Evolutionary conservation across 1,140 invertebrate species (phyloP).

Genomic region (Platorchestia sp.): DNA sequence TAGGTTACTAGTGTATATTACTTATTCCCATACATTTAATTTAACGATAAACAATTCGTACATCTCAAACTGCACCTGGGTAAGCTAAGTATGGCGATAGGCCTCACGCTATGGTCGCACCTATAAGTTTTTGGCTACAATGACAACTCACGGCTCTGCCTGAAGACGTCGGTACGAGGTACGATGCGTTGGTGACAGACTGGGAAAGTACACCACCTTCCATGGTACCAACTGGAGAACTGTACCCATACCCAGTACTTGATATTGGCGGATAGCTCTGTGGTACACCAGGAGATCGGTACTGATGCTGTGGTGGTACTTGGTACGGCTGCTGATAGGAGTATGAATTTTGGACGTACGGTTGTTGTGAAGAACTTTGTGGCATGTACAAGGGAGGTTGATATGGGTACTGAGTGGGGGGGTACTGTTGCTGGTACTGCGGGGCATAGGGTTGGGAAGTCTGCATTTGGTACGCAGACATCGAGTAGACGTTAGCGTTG

Average conservation of each 20-base stretch:
- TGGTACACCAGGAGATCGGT: not conserved
- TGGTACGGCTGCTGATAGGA: not conserved
- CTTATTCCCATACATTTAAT: no score
- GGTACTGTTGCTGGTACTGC: constrained; percentile 11
- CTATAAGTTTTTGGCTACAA: not conserved
- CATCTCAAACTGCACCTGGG: no score
- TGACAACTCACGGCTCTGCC: not conserved
- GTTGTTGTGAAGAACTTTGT: constrained; percentile 3
- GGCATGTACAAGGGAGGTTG: not conserved
- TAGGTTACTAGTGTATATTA: no score
- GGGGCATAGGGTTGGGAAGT: not conserved
- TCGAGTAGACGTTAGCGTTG: constrained; percentile 10
- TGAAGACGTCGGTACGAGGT: constrained; percentile 16
- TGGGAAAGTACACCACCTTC: constrained; percentile 6
- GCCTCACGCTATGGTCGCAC: no score
- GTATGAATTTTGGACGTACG: not conserved
- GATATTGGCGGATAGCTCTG: not conserved
- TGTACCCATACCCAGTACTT: not conserved
- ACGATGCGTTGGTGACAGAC: constrained; percentile 7
- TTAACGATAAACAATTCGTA: no score
- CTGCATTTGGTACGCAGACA: not conserved
- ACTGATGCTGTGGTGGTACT: not conserved
- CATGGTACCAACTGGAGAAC: not conserved
- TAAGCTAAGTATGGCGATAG: no score
- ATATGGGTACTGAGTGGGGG: not conserved